phyloP scores from a whole-genome alignment of 2,113 vertebrate genomes.

The Panthera leo region DNA sequence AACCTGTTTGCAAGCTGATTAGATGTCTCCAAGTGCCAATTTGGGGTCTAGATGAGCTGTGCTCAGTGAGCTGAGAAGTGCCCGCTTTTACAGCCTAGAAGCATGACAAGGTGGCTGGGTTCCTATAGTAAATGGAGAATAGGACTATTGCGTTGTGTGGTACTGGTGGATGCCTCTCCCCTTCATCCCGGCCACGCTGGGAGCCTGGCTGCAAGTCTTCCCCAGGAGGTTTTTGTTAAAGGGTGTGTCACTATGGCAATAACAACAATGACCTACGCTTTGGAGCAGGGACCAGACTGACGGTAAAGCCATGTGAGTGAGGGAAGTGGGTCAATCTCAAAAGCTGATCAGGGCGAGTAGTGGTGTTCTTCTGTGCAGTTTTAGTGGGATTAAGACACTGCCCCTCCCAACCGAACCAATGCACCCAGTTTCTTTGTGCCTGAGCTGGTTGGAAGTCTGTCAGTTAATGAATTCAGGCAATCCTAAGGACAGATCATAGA shows the following conservation, averaged over 20 bases:
- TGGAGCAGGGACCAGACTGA: slow-evolving; percentile 79
- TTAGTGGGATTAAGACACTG: not conserved
- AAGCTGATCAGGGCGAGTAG: not conserved
- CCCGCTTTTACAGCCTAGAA: not conserved
- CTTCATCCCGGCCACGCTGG: not conserved
- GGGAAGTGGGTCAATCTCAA: not conserved
- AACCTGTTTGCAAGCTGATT: slow-evolving; percentile 42
- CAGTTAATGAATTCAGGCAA: not conserved
- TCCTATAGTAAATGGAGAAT: not conserved
- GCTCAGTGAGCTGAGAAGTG: not conserved
- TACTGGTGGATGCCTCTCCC: not conserved
- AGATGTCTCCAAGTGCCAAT: not conserved
- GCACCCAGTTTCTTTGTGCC: not conserved
- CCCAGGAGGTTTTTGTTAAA: slow-evolving; percentile 77
- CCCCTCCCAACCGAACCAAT: not conserved
- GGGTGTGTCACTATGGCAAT: slow-evolving; percentile 65
- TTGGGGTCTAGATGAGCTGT: not conserved
- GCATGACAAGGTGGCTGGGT: not conserved
- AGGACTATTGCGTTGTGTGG: not conserved
- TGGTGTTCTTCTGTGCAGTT: not conserved
- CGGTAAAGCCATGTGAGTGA: slow-evolving; percentile 79
- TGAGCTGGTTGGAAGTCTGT: not conserved
- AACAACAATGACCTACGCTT: slow-evolving; percentile 44
- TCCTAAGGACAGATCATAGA: not conserved
- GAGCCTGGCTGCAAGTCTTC: not conserved